Evolutionary conservation across 2,888 invertebrate species (phyloP).

Genomic region (Norana najaformis): DNA sequence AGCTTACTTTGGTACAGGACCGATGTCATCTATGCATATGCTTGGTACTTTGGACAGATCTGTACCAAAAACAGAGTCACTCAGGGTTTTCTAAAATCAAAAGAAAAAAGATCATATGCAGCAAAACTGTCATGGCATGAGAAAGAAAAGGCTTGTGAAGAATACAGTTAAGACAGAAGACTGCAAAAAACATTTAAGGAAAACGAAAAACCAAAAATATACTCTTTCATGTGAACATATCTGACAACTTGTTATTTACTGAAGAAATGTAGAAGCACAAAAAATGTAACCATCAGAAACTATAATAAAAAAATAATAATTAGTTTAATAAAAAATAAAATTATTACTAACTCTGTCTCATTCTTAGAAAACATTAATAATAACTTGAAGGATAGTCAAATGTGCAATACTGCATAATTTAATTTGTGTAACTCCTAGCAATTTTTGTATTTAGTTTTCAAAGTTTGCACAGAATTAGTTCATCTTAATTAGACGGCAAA

Average conservation of each 20-base stretch:
- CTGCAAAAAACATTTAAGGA: not conserved
- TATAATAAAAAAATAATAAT: not conserved
- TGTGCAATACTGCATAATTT: not conserved
- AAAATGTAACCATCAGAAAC: not conserved
- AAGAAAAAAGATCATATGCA: not conserved
- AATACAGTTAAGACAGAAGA: not conserved
- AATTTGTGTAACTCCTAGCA: not conserved
- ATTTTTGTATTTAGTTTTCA: not conserved
- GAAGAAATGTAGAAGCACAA: not conserved
- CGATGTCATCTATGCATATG: not conserved
- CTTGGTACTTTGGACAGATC: slow-evolving; percentile 16
- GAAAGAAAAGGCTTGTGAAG: not conserved
- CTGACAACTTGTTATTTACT: not conserved
- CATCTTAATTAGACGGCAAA: not conserved
- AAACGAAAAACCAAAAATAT: not conserved
- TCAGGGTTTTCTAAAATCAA: not conserved
- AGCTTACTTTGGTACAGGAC: slow-evolving; percentile 1
- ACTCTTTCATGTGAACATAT: no score
- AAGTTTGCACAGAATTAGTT: not conserved
- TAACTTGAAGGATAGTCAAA: not conserved
- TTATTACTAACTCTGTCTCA: not conserved
- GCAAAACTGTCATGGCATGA: not conserved
- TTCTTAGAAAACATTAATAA: not conserved
- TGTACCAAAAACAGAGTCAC: not conserved
- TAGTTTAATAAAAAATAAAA: not conserved